Evolutionary conservation across 2,113 vertebrate species (phyloP), one percentile per base, ranked within the genome.

Genomic region (Syngnathus scovelli): DNA sequence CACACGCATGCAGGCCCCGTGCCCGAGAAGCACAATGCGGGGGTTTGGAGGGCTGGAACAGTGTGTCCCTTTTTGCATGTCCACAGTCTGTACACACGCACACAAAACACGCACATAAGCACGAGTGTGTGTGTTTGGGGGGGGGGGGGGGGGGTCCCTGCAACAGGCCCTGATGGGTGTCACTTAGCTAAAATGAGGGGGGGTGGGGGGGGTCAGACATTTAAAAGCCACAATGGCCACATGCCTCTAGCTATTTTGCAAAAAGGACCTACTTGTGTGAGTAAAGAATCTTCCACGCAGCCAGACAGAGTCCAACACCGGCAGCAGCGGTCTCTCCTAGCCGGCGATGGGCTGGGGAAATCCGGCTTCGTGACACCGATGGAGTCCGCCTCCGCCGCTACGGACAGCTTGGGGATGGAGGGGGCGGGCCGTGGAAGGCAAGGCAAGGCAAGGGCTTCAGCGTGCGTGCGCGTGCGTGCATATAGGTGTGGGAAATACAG

Each of bases 1-100:
- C 69, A 61, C 59, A 21, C 59, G 37, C 69, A 83, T 46, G 23
- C 41, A 64, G 61, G 61, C 43, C 27, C 10, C 23, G 62, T 48
- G 76, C 74, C 77, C 82, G 83, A 36, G 79, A 81, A 89, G 87
- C 84, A 90, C 83, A 88, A 91, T 91, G 90, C 90, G 89, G 89
- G 87, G 81, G 87, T 90, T 90, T 89, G 90, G 83, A 87, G 83
- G 81, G 84, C 81, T 83, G 86, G 87, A 86, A 90, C 88, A 83
- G 85, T 74, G 66, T 85, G 89, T 89, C 84, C 87, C 76, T 72
- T 75, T 74, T 74, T 78, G 72, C 79, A 75, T 77, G 74, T 77
- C 72, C 70, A 69, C 67, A 52, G 51, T 41, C 6, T 41, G 7
- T 21, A 15, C 52, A 63, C 68, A 56, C 64, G 61, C 76, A 62